Evolutionary conservation across 2,797 vertebrate species (phyloP).

Genomic region (Synanceia verrucosa): DNA sequence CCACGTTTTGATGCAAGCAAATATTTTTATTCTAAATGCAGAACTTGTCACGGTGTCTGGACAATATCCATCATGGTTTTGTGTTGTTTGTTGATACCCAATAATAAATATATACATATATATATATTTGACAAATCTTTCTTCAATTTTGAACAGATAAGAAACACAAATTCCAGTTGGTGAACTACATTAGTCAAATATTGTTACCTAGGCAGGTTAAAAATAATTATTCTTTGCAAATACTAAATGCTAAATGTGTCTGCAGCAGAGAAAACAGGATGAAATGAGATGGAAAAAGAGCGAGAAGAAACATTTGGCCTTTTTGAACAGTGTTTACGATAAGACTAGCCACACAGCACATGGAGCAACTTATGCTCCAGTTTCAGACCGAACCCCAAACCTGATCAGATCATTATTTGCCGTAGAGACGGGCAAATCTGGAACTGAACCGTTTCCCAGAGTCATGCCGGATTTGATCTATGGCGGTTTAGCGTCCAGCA

Average conservation of each 20-base stretch:
- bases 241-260: slow-evolving; percentile 2
- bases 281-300: slow-evolving; percentile 43
- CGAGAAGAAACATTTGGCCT: slow-evolving; percentile 51
- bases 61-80: too few relatives aligned
- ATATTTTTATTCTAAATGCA: too few relatives aligned
- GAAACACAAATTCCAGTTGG: too few relatives aligned
- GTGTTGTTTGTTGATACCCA: too few relatives aligned
- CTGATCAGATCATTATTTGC: slow-evolving; percentile 63
- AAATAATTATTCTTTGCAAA: background rate
- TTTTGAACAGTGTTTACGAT: slow-evolving; percentile 26
- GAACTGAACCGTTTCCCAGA: slow-evolving; percentile 71
- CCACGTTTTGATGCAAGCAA: too few relatives aligned
- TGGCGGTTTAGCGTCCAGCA: slow-evolving; percentile 45
- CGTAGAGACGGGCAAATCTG: slow-evolving; percentile 50
- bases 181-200: too few relatives aligned
- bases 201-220: too few relatives aligned
- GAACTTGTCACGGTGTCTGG: too few relatives aligned
- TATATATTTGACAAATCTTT: too few relatives aligned
- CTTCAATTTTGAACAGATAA: too few relatives aligned
- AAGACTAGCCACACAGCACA: slow-evolving; percentile 58
- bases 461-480: slow-evolving; percentile 68
- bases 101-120: too few relatives aligned
- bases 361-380: slow-evolving; percentile 69
- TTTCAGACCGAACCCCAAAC: slow-evolving; percentile 57
- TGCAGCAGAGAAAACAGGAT: slow-evolving; percentile 7